A percentile compares a stretch with the other conserved stretches of the same genome.
Evolutionary conservation across 2,113 vertebrate species (phyloP).

Genomic region (Podarcis cretensis): DNA sequence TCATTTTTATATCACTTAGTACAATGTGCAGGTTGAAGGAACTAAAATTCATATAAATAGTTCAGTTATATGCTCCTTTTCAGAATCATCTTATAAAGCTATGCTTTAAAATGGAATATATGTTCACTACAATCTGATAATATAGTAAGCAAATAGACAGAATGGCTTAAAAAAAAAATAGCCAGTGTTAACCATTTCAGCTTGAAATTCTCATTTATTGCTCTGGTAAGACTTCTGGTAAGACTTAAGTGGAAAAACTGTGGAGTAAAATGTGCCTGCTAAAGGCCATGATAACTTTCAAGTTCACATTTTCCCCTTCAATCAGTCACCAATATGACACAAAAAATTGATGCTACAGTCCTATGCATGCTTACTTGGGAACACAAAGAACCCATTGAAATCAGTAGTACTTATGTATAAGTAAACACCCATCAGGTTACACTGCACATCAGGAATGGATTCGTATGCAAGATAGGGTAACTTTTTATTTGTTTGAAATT

Average conservation of each 20-base stretch:
- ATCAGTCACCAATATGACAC: background rate
- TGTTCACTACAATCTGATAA: background rate
- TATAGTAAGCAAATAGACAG: background rate
- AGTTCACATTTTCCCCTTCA: background rate
- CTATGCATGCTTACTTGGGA: too few species aligned
- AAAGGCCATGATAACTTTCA: background rate
- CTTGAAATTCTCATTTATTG: background rate
- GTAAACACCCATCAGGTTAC: too few species aligned
- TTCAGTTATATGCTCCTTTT: slow-evolving; percentile 27
- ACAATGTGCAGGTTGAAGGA: slow-evolving; percentile 48
- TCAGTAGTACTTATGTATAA: too few species aligned
- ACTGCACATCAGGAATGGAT: too few species aligned
- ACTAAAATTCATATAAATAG: slow-evolving; percentile 54
- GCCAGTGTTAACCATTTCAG: too few species aligned
- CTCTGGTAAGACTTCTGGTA: background rate
- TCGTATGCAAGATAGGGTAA: too few species aligned
- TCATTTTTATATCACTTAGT: slow-evolving; percentile 50
- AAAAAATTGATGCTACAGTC: too few species aligned
- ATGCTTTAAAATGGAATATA: background rate
- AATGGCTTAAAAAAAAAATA: too few species aligned
- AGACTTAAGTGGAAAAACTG: background rate
- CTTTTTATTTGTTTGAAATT: too few species aligned
- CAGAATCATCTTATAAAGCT: slow-evolving; percentile 19
- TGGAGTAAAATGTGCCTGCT: background rate
- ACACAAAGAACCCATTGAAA: too few species aligned